Base-by-base conservation (phyloP, 2,113 vertebrate species). In the Lophotis ruficrista region DNA sequence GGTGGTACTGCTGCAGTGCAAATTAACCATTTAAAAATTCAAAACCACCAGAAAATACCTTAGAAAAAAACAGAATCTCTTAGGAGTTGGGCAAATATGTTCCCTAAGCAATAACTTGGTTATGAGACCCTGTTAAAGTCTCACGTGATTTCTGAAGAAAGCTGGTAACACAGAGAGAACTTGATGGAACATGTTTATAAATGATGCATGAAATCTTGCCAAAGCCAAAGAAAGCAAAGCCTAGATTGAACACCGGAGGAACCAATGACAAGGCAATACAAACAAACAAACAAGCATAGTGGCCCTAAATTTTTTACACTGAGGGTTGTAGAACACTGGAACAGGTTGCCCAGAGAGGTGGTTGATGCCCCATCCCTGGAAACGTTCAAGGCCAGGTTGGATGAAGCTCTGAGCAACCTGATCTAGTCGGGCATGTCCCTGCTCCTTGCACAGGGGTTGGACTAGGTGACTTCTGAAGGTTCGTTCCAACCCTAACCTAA, bases 11-110 rank as follows among this genome's bases (percentile, higher is more conserved):
- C 8, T 41, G 45, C 22, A 78, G 14, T 47, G 16, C 35, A 50
- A 25, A 45, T 37, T 6, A 60, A 68, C 3, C 8, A 51, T 21
- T 43, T 25, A 19, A 81, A 86, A 85, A 66, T 21, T 51, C 8
- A 73, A 61, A 77, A 66, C 0, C 8, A n/a, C 25, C 20, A 50
- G 56, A 9, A n/a, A 23, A 12, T 7, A 64, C 15, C 13, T 7
- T 12, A 68, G 43, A 7, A 70, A 60, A 60, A 56, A 56, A 31
- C 5, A 33, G 45, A 82, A 85, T 24, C 2, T 3, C 8, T 64
- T 60, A 31, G 5, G 11, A 77, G 14, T 0, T 62, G 17, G 7
- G 8, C 16, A 84, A 69, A 68, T 8, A 14, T 0, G 0, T 33
- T 78, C 48, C 30, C 25, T 16, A 45, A 60, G 54, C 3, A 50